Evolutionary conservation across 2,888 invertebrate species (phyloP), one percentile per base, ranked within the genome.

Genomic region (Cantharis lateralis): DNA sequence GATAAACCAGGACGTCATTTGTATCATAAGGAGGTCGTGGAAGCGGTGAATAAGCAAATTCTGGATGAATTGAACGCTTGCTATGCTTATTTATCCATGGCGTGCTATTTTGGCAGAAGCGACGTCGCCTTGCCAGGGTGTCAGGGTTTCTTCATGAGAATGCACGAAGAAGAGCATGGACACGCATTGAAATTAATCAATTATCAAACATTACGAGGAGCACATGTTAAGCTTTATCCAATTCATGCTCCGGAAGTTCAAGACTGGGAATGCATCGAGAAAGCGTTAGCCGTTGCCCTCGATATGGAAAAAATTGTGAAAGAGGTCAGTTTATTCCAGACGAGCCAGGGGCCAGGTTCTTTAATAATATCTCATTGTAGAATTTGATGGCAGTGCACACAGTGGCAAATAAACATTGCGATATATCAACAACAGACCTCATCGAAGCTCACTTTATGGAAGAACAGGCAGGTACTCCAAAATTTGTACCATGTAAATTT

Each of bases 41-140:
- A 85, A 15, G 87, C 86, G 15, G 81, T 92, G 61, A 92, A 92
- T 84, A 86, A 88, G 66, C 92, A 93, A 85, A 90, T 91, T 80
- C 89, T 89, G 81, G 85, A 88, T 73, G 93, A 93, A 85, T 87
- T 92, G 13, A 89, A 90, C 79, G 92, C 92, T 15, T 90, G 90
- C 80, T 92, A 91, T 84, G 88, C 89, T 70, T 93, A 93, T 85
- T 85, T 92, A 79, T 90, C 91, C 10, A 91, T 93, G 91, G 90
- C 92, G 86, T 83, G 86, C 76, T 89, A 88, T 83, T 90, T 90
- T 77, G 89, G 89, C 13, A 84, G 89, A 66, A 88, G 87, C 0
- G 88, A 89, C 28, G 84, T 90, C 69, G 88, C 89, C 16, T 82
- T 90, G 28, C 88, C 89, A 11, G 88, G 88, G 4, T 87, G 86